These are phyloP conservation scores for Festucalex cinctus DNA, from an alignment of 2,113 vertebrate species.

Conservation along the genomic window DNA sequence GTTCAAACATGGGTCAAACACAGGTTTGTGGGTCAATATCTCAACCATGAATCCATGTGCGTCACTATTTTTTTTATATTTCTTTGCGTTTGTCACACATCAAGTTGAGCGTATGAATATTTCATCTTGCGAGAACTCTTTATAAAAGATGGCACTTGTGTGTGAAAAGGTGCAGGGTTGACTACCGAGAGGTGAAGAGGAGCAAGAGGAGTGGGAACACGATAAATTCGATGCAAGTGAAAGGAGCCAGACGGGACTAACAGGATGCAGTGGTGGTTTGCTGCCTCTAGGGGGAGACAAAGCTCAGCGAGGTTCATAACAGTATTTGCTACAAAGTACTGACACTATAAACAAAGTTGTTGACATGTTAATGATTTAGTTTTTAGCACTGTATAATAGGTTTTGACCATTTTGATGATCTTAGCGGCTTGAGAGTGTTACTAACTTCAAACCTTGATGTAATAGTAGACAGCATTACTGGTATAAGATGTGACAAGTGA, in stretches of 20 bases:
- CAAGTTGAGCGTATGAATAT: slow-evolving; percentile 49
- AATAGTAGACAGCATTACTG: no score
- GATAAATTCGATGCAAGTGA: slow-evolving; percentile 31
- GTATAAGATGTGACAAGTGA: no score
- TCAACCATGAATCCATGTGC: slow-evolving; percentile 28
- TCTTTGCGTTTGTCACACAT: slow-evolving; percentile 21
- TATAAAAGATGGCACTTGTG: slow-evolving; percentile 42
- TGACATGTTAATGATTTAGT: no score
- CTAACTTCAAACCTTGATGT: no score
- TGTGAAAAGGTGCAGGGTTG: slow-evolving; percentile 37
- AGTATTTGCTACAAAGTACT: no score
- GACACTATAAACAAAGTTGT: no score
- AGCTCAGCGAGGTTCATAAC: not conserved
- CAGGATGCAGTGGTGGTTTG: slow-evolving; percentile 1
- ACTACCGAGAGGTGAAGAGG: not conserved
- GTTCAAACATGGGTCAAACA: not conserved
- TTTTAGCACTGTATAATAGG: no score
- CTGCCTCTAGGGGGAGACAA: slow-evolving; percentile 57
- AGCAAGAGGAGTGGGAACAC: slow-evolving; percentile 18
- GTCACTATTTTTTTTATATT: slow-evolving; percentile 29
- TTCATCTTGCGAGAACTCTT: slow-evolving; percentile 52
- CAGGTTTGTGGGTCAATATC: not conserved
- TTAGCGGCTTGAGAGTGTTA: no score
- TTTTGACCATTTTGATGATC: no score
- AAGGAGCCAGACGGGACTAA: slow-evolving; percentile 20